Base-by-base conservation (phyloP, 2,888 invertebrate species). In the Serrognathus titanus region DNA sequence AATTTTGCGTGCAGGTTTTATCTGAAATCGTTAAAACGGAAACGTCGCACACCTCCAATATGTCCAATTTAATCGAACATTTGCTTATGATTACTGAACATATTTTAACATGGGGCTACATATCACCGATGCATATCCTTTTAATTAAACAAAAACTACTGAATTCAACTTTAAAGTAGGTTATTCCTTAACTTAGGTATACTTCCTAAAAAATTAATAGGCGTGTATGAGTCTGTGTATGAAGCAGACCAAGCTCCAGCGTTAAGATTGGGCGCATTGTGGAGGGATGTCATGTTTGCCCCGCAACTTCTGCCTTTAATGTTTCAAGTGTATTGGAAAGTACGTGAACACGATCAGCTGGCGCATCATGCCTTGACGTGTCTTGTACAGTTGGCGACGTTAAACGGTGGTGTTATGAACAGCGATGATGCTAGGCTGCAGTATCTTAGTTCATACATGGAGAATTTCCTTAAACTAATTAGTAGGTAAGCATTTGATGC, bases 271-370 rank as follows among this genome's bases (percentile, higher is more conserved):
- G 84, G 84, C 63, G 74, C 80, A 61, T 72, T 83, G 63, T 95
- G 94, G 94, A 80, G 83, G 56, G 89, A 90, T 60, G 83, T 90
- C 0, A 85, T 94, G 62, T 79, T 92, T 62, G 86, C 90, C 69
- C 87, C 89, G 2, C 83, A 85, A 61, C 79, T 93, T 11, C 75
- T 92, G 48, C 82, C 88, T n/a, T 75, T 94, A 39, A 90, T 93
- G 79, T 94, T 92, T 72, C 87, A 88, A 72, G 80, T 90, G 37
- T 93, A 94, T 75, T 86, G 88, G 82, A 90, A 90, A 79, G 88
- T 94, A 4, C 82, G 93, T 47, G 83, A 85, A 45, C 85, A 88
- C 71, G 86, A 88, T 16, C 85, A 88, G 45, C 79, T 94, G 66
- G 85, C 89, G 7, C 88, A 88, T 71, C 89, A 90, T 60, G 88